A percentile compares a stretch with the other conserved stretches of the same genome.
phyloP scores from a whole-genome alignment of 2,113 vertebrate species.

The Mungos mungo region DNA sequence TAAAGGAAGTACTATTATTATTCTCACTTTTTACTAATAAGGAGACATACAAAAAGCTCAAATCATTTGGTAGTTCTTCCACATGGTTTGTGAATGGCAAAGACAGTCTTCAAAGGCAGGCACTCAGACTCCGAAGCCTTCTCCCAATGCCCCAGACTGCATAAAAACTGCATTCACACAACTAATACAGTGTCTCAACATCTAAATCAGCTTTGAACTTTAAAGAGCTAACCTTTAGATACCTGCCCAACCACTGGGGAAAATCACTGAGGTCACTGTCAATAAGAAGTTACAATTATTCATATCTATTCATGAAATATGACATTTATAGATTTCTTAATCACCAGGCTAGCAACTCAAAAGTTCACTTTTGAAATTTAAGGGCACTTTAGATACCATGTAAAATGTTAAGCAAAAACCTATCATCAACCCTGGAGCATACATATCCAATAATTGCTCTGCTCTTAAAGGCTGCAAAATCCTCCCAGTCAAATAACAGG shows the following conservation, averaged over 20 bases:
- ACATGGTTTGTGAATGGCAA: background rate
- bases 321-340: slow-evolving; percentile 49
- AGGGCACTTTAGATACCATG: slow-evolving; percentile 7
- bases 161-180: background rate
- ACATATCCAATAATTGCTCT: background rate
- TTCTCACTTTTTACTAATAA: slow-evolving; percentile 1
- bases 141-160: background rate
- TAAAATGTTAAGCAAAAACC: slow-evolving; percentile 62
- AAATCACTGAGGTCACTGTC: background rate
- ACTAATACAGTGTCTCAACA: background rate
- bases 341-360: background rate
- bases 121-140: background rate
- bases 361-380: slow-evolving; percentile 51
- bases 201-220: slow-evolving; percentile 10
- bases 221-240: slow-evolving; percentile 53
- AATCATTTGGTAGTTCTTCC: background rate
- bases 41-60: background rate
- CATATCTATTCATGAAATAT: slow-evolving; percentile 26
- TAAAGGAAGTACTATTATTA: background rate
- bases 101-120: background rate
- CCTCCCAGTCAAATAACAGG: background rate
- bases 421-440: slow-evolving; percentile 28
- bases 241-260: background rate
- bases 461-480: slow-evolving; percentile 10
- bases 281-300: slow-evolving; percentile 45